Base-by-base conservation (phyloP, 2,888 invertebrate species). In the Unio delphinus region DNA sequence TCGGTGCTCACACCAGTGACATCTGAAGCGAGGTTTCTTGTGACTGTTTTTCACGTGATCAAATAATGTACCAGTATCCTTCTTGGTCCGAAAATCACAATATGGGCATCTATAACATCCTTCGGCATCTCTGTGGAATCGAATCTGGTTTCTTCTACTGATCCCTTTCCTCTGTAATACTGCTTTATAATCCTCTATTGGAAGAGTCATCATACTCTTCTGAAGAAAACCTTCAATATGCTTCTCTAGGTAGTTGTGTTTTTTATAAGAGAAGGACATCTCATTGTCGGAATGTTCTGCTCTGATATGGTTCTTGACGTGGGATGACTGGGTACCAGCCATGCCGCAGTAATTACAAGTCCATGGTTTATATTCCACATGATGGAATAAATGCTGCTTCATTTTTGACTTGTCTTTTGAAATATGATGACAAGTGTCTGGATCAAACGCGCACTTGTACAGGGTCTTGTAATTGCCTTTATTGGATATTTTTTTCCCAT, bases 321-420 rank as follows among this genome's bases (percentile, higher is more conserved):
- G 77, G 15, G 77, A 77, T 26, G 77, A 77, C 68, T 77, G 77
- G 66, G 75, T 77, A 28, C 73, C 75, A 34, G 74, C 72, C 75
- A 77, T 75, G 34, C 70, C 75, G 56, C 77, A 77, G 30, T 70
- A 67, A 64, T 77, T 75, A 72, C 77, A 77, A 66, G 74, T 57
- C 77, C 77, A 77, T 8, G 77, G 77, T 65, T 77, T 77, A 28
- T 77, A 77, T 59, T 77, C 77, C 15, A 77, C 77, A 62, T 77
- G 77, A 73, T 75, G 75, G 55, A 75, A 77, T 6, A 77, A 57
- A 64, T 77, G 77, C 54, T 77, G 77, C 30, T 77, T 77, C 77
- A 77, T 77, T 69, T 77, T 77, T 0, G 77, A 77, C 62, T 75
- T 77, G 68, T 77, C 77, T 72, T 77, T 77, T 56, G 77, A 75